These are phyloP conservation scores for Urocyon cinereoargenteus DNA, from an alignment of 2,797 vertebrate species.

Conservation along the genomic window DNA sequence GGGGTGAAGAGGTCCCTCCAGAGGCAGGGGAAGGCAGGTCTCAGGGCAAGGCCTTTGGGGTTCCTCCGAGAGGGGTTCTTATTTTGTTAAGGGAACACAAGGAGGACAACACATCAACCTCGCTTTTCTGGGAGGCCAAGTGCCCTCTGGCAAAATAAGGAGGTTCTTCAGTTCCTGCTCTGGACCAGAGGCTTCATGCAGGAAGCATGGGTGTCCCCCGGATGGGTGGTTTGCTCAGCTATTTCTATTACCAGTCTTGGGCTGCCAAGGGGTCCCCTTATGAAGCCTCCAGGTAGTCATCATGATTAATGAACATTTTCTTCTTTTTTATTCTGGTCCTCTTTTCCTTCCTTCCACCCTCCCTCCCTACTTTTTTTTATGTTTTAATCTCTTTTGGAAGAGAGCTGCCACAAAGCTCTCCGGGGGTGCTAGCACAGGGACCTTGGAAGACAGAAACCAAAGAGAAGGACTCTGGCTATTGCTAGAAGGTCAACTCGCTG, in stretches of 20 bases:
- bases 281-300: background rate
- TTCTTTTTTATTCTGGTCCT: background rate
- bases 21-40: background rate
- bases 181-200: background rate
- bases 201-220: too few relatives aligned
- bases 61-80: background rate
- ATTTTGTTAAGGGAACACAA: background rate
- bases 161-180: background rate
- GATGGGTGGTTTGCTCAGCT: background rate
- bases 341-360: background rate
- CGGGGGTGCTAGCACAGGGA: background rate
- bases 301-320: background rate
- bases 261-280: background rate
- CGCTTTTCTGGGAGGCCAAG: background rate
- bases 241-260: too few relatives aligned
- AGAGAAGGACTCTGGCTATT: background rate
- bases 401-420: background rate
- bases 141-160: background rate
- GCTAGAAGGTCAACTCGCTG: background rate
- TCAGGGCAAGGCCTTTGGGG: background rate
- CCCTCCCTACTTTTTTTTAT: too few relatives aligned
- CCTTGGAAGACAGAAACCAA: background rate
- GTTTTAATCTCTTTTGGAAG: background rate
- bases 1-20: background rate
- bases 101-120: background rate